Percentiles rank a stretch among this genome's conserved stretches.
Evolutionary conservation across 2,888 invertebrate species (phyloP).

Genomic region (Caenorhabditis imperialis): DNA sequence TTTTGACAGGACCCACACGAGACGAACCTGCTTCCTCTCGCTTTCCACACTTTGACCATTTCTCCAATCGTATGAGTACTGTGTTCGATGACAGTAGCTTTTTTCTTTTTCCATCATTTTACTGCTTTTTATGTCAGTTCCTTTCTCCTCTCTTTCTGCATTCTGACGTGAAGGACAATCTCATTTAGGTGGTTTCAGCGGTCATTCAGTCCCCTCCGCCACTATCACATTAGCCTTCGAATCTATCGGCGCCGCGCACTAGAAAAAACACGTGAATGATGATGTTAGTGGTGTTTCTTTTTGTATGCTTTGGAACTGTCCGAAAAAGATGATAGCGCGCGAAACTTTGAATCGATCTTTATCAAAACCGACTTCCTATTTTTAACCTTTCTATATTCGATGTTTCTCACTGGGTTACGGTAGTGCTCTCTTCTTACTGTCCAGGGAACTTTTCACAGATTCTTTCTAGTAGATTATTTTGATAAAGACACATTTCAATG

Average conservation of each 20-base stretch:
- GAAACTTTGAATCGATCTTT: too few species aligned
- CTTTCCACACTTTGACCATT: background rate
- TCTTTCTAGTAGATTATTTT: too few species aligned
- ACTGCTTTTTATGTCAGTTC: background rate
- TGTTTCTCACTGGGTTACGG: too few species aligned
- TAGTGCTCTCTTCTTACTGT: too few species aligned
- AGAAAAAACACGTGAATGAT: slow-evolving; percentile 20
- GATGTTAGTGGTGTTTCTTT: slow-evolving; percentile 14
- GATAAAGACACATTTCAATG: too few species aligned
- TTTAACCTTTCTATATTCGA: too few species aligned
- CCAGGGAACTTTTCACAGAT: too few species aligned
- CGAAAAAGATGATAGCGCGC: too few species aligned
- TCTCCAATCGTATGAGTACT: too few species aligned
- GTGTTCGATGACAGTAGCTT: background rate
- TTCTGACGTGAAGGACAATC: slow-evolving; percentile 11
- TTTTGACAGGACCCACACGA: slow-evolving; percentile 8
- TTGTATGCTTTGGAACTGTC: slow-evolving; percentile 7
- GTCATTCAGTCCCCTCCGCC: background rate
- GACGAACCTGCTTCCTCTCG: slow-evolving; percentile 13
- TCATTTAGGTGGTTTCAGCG: slow-evolving; percentile 3
- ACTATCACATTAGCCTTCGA: slow-evolving; percentile 15
- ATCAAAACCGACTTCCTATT: too few species aligned
- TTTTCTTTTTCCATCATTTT: slow-evolving; percentile 7
- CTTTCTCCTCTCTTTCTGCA: slow-evolving; percentile 1
- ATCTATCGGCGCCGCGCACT: background rate